These are phyloP conservation scores for Dendrolimus pini DNA, from an alignment of 2,888 invertebrate genomes.

Conservation along the genomic window DNA sequence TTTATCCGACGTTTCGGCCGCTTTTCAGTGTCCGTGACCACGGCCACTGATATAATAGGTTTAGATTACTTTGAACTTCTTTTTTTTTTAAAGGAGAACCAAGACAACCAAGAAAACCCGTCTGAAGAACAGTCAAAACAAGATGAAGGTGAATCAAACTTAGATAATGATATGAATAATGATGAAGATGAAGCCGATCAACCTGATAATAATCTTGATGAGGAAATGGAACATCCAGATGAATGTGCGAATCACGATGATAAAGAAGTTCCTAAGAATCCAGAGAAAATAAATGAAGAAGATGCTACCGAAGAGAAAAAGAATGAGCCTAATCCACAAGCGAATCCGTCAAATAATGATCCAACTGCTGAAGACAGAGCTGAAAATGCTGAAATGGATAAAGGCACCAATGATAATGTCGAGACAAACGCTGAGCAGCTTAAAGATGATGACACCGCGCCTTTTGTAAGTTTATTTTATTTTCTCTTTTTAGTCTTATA, in stretches of 20 bases:
- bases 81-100: conserved; percentile 23
- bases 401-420: conserved; percentile 66
- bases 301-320: conserved; percentile 60
- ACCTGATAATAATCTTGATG: conserved; percentile 7
- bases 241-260: conserved; percentile 35
- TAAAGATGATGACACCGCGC: conserved; percentile 58
- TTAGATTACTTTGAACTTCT: too few species aligned
- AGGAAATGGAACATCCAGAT: conserved; percentile 36
- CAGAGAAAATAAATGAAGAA: conserved; percentile 54
- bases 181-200: conserved; percentile 11
- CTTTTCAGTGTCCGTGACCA: too few species aligned
- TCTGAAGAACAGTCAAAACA: conserved; percentile 18
- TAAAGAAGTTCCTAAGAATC: conserved; percentile 56
- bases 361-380: conserved; percentile 64
- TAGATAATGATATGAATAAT: conserved; percentile 19
- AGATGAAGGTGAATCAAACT: conserved; percentile 22
- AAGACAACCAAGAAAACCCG: conserved; percentile 27
- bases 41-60: too few species aligned
- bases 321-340: conserved; percentile 67
- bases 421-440: conserved; percentile 64
- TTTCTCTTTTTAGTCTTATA: too few species aligned
- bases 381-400: conserved; percentile 67
- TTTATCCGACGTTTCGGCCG: too few species aligned
- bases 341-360: conserved; percentile 66
- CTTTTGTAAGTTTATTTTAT: conserved; percentile 45